Evolutionary conservation across 1,140 invertebrate genomes (phyloP).

Genomic region (Camponotus pennsylvanicus): DNA sequence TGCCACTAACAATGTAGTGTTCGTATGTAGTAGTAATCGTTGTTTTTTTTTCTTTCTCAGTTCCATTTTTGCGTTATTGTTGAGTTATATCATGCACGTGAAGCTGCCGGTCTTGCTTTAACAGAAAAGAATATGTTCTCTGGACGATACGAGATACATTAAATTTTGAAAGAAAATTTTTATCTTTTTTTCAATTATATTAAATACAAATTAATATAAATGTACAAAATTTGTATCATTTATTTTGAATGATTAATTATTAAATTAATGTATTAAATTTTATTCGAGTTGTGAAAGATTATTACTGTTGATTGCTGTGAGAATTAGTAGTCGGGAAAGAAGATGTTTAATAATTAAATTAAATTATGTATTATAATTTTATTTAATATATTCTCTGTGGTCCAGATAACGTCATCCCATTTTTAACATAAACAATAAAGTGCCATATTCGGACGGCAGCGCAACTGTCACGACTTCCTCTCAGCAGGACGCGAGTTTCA

Average conservation of each 20-base stretch:
- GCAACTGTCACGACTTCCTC: constrained; percentile 27
- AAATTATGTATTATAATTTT: not conserved
- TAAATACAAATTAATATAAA: not conserved
- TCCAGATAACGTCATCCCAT: constrained; percentile 10
- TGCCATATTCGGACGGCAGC: constrained; percentile 49
- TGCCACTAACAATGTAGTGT: constrained; percentile 75
- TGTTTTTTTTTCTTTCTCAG: constrained; percentile 68
- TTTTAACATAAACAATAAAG: constrained; percentile 27
- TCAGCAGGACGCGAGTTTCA: constrained; percentile 38
- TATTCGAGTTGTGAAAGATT: not conserved
- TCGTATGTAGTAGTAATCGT: constrained; percentile 74
- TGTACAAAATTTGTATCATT: not conserved
- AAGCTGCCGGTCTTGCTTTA: constrained; percentile 31
- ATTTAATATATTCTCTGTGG: not conserved
- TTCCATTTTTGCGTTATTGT: constrained; percentile 66
- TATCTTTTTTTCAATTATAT: not conserved
- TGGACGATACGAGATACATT: not conserved
- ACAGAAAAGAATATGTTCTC: constrained; percentile 19
- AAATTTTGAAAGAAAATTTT: not conserved
- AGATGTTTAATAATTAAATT: not conserved
- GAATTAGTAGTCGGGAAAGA: not conserved
- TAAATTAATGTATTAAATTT: not conserved
- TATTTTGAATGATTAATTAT: constrained; percentile 5
- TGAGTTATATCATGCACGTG: constrained; percentile 48
- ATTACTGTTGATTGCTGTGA: not conserved